A percentile compares a stretch with the other conserved stretches of the same genome.
These are phyloP conservation scores for Philhelius pedissequus DNA, from an alignment of 2,888 invertebrate genomes.

Conservation along the genomic window DNA sequence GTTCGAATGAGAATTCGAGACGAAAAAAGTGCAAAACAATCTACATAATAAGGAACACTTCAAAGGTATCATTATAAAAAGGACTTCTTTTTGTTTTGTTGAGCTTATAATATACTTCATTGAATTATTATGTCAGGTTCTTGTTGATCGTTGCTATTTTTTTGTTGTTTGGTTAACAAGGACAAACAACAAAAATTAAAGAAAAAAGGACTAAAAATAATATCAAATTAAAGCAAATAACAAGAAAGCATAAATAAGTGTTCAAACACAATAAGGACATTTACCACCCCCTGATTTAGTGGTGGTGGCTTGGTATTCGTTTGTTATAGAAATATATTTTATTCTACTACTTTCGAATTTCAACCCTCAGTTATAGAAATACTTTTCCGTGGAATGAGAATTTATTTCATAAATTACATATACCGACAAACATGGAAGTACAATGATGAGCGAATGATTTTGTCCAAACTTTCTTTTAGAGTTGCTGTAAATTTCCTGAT, in stretches of 20 bases:
- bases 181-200: neutral
- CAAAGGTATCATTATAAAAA: constrained; percentile 20
- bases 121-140: neutral
- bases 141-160: neutral
- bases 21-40: constrained; percentile 11
- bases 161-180: neutral
- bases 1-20: neutral
- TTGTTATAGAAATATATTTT: no score
- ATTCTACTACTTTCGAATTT: no score
- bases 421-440: no score
- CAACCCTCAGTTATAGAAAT: no score
- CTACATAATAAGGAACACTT: constrained; percentile 39
- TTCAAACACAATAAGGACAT: no score
- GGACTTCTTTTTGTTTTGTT: neutral
- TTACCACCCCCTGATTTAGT: no score
- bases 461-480: no score
- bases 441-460: no score
- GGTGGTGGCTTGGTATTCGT: no score
- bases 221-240: neutral
- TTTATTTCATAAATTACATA: no score
- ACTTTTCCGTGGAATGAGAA: no score
- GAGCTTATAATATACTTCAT: neutral
- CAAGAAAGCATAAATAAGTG: neutral
- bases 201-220: neutral
- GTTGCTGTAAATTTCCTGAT: no score